Evolutionary conservation across 2,113 vertebrate species (phyloP).

Genomic region (Pedionomus torquatus): DNA sequence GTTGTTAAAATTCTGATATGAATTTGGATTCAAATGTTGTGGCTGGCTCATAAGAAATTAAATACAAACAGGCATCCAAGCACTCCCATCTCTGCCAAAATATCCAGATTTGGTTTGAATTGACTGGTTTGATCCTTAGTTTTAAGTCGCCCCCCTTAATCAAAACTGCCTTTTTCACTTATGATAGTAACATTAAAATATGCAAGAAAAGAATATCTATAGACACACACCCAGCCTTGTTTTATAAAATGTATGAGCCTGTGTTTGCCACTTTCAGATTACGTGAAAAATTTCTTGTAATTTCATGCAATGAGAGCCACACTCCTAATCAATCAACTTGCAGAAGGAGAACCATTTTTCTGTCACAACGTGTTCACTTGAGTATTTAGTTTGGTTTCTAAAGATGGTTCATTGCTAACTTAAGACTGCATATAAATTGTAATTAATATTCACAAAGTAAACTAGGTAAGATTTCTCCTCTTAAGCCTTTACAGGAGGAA

Average conservation of each 20-base stretch:
- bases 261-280: background rate
- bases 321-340: background rate
- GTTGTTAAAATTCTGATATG: background rate
- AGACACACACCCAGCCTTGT: rapidly evolving
- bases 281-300: background rate
- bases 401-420: background rate
- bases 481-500: background rate
- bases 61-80: background rate
- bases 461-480: background rate
- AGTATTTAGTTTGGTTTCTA: background rate
- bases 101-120: background rate
- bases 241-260: background rate
- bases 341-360: background rate
- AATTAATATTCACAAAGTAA: background rate
- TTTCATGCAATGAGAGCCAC: background rate
- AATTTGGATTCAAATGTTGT: constrained; percentile 34
- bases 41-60: background rate
- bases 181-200: background rate
- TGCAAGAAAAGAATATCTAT: background rate
- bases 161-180: background rate
- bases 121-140: background rate
- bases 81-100: background rate
- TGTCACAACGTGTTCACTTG: background rate
- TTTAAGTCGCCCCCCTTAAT: background rate
- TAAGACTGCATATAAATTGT: background rate